phyloP scores from a whole-genome alignment of 2,888 invertebrate species.

The Rambutsinella grinnellia region DNA sequence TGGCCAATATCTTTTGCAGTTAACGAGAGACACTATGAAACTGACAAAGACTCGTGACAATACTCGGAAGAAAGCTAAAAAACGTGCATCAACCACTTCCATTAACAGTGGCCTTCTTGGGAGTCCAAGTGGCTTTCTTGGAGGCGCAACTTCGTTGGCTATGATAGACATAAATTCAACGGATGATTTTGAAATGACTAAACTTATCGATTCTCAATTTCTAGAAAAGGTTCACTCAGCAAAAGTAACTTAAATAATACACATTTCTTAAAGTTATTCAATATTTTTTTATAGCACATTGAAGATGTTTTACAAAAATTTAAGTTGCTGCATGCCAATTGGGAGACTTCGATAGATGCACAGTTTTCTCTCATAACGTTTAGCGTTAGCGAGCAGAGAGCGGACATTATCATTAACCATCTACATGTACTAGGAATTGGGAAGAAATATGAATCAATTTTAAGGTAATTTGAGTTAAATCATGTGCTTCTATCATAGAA shows the following conservation, averaged over 20 bases:
- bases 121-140: too few relatives aligned
- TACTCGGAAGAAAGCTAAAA: not conserved
- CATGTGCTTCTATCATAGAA: too few relatives aligned
- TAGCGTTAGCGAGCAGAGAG: slow-evolving; percentile 26
- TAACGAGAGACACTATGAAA: slow-evolving; percentile 23
- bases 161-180: not conserved
- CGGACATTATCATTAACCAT: slow-evolving; percentile 54
- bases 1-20: not conserved
- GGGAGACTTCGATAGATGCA: slow-evolving; percentile 48
- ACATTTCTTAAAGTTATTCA: not conserved
- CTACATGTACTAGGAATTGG: slow-evolving; percentile 59
- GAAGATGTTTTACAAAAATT: slow-evolving; percentile 55
- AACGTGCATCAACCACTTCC: not conserved
- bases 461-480: slow-evolving; percentile 49
- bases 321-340: slow-evolving; percentile 37
- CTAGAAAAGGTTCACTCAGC: slow-evolving; percentile 37
- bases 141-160: not conserved
- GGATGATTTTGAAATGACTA: slow-evolving; percentile 10
- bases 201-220: slow-evolving; percentile 38
- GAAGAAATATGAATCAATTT: slow-evolving; percentile 54
- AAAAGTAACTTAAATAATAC: not conserved
- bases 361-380: slow-evolving; percentile 52
- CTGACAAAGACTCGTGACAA: slow-evolving; percentile 25
- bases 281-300: slow-evolving; percentile 44
- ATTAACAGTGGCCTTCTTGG: not conserved